Percentiles rank a stretch among this genome's conserved stretches.
Evolutionary conservation across 2,797 vertebrate genomes (phyloP).

Genomic region (Tokudaia tokunoshimensis): DNA sequence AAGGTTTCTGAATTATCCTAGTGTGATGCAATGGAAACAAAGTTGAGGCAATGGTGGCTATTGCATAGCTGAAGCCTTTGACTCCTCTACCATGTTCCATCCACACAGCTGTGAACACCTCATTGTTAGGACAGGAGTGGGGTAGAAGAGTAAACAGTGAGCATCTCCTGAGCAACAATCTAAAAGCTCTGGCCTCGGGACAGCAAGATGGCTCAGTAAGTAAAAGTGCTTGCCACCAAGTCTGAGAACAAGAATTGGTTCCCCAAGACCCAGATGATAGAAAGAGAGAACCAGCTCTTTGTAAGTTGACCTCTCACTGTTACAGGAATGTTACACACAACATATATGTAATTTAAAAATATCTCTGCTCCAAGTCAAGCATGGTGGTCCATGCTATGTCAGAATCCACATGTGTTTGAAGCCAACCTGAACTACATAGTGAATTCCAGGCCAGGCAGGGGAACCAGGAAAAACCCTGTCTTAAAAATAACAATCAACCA

Average conservation of each 20-base stretch:
- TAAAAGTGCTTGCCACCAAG: background rate
- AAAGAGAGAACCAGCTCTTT: background rate
- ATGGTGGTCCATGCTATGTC: too few relatives aligned
- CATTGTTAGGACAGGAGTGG: background rate
- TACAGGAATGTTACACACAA: background rate
- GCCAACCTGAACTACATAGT: background rate
- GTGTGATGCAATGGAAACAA: background rate
- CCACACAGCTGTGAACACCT: background rate
- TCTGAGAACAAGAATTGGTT: too few relatives aligned
- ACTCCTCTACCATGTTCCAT: background rate
- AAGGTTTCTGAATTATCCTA: background rate
- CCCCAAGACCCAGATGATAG: background rate
- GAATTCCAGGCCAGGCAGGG: background rate
- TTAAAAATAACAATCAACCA: background rate
- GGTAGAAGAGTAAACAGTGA: background rate
- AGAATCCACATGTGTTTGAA: background rate
- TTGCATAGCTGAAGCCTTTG: background rate
- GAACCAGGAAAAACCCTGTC: background rate
- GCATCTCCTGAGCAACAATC: background rate
- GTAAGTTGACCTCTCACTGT: background rate
- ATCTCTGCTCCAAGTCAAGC: background rate
- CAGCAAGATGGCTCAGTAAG: background rate
- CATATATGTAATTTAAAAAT: background rate
- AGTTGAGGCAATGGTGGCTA: background rate
- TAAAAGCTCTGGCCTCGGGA: background rate